These are phyloP conservation scores for Cyaniris semiargus DNA, from an alignment of 2,888 invertebrate species.

Conservation along the genomic window DNA sequence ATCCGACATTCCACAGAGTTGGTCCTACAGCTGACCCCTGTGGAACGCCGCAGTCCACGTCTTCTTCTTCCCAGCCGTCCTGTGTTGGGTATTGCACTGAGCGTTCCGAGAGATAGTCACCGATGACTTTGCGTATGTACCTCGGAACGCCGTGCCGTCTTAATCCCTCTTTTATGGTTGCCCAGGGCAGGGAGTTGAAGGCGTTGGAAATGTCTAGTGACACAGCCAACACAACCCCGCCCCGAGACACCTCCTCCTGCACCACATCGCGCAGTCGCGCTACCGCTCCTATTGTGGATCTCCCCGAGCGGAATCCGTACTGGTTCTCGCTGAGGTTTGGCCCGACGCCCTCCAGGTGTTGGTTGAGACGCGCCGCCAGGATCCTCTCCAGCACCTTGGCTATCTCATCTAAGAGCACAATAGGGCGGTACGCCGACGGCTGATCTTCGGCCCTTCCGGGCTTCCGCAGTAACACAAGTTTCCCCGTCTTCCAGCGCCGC, in stretches of 20 bases:
- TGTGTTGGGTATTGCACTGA: neutral
- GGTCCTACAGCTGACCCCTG: slow-evolving; percentile 37
- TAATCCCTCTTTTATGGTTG: slow-evolving; percentile 13
- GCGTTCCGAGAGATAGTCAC: neutral
- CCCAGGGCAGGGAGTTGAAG: slow-evolving; percentile 40
- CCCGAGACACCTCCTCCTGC: slow-evolving; percentile 26
- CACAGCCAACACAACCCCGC: slow-evolving; percentile 37
- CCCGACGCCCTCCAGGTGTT: no score
- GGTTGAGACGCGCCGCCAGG: slow-evolving; percentile 6
- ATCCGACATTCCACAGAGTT: slow-evolving; percentile 33
- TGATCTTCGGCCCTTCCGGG: slow-evolving; percentile 30
- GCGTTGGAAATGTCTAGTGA: slow-evolving; percentile 42
- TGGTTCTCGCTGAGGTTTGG: slow-evolving; percentile 1
- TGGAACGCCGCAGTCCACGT: slow-evolving; percentile 30
- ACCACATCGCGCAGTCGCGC: neutral
- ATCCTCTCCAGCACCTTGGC: slow-evolving; percentile 37
- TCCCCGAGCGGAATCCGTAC: slow-evolving; percentile 26
- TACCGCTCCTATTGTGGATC: slow-evolving; percentile 29
- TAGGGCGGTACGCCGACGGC: slow-evolving; percentile 35
- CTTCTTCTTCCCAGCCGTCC: slow-evolving; percentile 20
- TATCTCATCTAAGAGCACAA: slow-evolving; percentile 37
- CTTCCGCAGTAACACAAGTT: slow-evolving; percentile 32
- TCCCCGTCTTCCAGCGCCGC: slow-evolving; percentile 31
- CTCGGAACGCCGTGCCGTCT: slow-evolving; percentile 2
- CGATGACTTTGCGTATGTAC: no score